Evolutionary conservation across 2,888 invertebrate species (phyloP).

Genomic region (Uropetala carovei): DNA sequence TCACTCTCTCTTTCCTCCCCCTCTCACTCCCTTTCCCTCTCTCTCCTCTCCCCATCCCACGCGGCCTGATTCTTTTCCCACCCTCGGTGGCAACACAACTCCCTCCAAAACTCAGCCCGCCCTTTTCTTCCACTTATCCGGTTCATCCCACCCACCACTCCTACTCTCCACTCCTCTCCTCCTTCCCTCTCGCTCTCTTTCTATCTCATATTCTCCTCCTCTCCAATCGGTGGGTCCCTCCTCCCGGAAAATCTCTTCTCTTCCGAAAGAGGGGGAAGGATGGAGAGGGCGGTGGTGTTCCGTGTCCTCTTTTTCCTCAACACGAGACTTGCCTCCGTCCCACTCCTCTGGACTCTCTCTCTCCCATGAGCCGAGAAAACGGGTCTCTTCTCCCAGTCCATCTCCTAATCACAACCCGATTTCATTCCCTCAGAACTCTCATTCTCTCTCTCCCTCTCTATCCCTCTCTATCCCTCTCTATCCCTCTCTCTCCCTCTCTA

Average conservation of each 20-base stretch:
- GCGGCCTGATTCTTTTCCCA: slow-evolving; percentile 56
- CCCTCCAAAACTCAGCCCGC: slow-evolving; percentile 16
- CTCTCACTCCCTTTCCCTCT: neutral
- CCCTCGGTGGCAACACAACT: slow-evolving; percentile 31
- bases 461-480: neutral
- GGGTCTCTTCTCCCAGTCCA: neutral
- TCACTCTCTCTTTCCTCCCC: neutral
- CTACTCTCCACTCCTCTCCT: neutral
- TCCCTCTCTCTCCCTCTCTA: neutral
- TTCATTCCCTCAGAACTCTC: slow-evolving; percentile 3
- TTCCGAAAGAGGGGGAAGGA: neutral
- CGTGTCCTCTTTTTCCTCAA: neutral
- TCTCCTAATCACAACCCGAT: slow-evolving; percentile 55
- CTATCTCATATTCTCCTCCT: neutral
- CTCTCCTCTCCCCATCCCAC: neutral
- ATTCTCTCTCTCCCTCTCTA: neutral
- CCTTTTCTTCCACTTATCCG: neutral
- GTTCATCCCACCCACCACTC: neutral
- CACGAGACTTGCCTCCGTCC: neutral
- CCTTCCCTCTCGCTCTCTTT: neutral
- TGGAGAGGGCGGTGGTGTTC: too few relatives aligned
- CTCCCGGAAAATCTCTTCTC: neutral
- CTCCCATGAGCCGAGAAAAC: too few relatives aligned
- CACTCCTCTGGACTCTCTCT: neutral
- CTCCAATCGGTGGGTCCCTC: neutral